Evolutionary conservation across 2,113 vertebrate species (phyloP).

Genomic region (Gila orcuttii): DNA sequence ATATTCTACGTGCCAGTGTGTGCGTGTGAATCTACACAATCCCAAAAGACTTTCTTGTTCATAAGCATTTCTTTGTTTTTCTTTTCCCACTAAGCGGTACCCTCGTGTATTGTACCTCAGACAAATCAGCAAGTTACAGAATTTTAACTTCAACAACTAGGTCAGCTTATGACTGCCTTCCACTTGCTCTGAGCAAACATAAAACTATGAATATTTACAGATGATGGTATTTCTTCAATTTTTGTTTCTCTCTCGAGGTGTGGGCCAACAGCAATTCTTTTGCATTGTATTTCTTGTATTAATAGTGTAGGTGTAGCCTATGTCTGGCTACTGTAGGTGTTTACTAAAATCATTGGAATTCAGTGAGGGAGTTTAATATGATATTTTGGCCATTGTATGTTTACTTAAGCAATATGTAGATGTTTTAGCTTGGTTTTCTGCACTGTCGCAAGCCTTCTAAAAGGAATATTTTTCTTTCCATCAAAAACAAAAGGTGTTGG

Average conservation of each 20-base stretch:
- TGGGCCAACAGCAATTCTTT: background rate
- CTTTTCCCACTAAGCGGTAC: conserved; percentile 26
- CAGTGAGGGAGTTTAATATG: background rate
- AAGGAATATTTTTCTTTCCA: background rate
- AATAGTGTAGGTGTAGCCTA: background rate
- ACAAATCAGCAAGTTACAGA: conserved; percentile 36
- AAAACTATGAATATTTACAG: conserved; percentile 47
- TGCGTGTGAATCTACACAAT: conserved; percentile 18
- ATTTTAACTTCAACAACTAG: conserved; percentile 48
- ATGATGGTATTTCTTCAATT: conserved; percentile 21
- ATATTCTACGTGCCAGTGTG: background rate
- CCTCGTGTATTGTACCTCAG: conserved; percentile 32
- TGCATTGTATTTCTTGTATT: conserved; percentile 3
- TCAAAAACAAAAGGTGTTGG: background rate
- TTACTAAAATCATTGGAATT: background rate
- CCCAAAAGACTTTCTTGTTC: conserved; percentile 29
- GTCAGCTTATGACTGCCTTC: conserved; percentile 43
- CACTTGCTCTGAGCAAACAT: conserved; percentile 26
- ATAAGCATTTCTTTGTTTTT: conserved; percentile 35
- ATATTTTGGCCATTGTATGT: conserved; percentile 2
- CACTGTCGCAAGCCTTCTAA: background rate
- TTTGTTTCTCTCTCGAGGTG: conserved; percentile 6
- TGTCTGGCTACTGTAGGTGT: background rate
- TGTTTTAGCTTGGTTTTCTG: background rate
- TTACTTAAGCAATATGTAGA: background rate